A percentile compares a stretch with the other conserved stretches of the same genome.
These are phyloP conservation scores for Vanacampus margaritifer DNA, from an alignment of 2,113 vertebrate genomes.

Conservation along the genomic window DNA sequence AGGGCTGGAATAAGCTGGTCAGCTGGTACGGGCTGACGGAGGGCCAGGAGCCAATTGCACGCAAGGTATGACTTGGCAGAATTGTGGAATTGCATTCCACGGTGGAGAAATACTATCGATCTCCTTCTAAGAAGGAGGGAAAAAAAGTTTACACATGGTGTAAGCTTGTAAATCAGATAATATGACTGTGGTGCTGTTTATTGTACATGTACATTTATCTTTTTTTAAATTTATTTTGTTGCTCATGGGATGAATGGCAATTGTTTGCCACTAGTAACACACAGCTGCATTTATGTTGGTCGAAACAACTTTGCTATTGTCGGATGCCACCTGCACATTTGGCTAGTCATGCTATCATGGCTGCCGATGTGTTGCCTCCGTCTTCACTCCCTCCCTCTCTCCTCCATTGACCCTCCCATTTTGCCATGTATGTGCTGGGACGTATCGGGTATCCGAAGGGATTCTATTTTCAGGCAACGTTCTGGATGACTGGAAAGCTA, in stretches of 20 bases:
- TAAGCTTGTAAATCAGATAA: too few species aligned
- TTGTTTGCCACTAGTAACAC: background rate
- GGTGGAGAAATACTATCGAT: background rate
- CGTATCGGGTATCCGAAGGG: slow-evolving; percentile 79
- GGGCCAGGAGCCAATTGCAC: slow-evolving; percentile 90
- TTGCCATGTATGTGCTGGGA: slow-evolving; percentile 81
- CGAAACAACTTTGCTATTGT: background rate
- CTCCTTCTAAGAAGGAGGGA: background rate
- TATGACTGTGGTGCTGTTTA: background rate
- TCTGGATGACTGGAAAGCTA: slow-evolving; percentile 84
- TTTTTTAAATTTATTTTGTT: background rate
- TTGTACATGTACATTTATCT: background rate
- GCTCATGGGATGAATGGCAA: background rate
- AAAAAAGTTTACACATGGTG: too few species aligned
- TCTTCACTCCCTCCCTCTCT: slow-evolving; percentile 23
- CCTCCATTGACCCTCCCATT: slow-evolving; percentile 71
- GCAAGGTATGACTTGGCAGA: slow-evolving; percentile 78
- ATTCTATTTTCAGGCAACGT: slow-evolving; percentile 88
- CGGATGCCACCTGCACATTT: slow-evolving; percentile 46
- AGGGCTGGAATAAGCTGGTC: slow-evolving; percentile 97
- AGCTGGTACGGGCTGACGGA: slow-evolving; percentile 95
- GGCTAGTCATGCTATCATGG: slow-evolving; percentile 68
- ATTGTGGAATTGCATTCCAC: background rate
- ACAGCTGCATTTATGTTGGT: background rate
- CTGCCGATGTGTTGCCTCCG: slow-evolving; percentile 38